A percentile compares a stretch with the other conserved stretches of the same genome.
Evolutionary conservation across 2,888 invertebrate genomes (phyloP).

Genomic region (Branchellion lobata): DNA sequence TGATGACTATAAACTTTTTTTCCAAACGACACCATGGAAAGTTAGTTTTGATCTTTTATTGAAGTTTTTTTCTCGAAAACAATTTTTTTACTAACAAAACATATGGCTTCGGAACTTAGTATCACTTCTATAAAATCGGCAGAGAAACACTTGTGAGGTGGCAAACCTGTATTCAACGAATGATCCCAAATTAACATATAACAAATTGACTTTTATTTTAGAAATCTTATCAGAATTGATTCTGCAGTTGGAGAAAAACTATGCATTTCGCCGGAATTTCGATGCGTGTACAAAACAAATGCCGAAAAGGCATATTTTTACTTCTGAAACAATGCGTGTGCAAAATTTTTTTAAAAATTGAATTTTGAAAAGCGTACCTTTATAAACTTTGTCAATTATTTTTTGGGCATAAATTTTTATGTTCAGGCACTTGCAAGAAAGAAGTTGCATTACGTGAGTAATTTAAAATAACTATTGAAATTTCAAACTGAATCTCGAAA

Average conservation of each 20-base stretch:
- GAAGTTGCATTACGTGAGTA: constrained; percentile 1
- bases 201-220: no score
- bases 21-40: no score
- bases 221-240: neutral
- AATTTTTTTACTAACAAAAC: neutral
- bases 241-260: neutral
- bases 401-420: constrained; percentile 5
- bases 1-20: no score
- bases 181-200: no score
- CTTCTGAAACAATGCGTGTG: no score
- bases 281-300: no score
- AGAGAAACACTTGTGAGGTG: neutral
- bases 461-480: no score
- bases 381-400: neutral
- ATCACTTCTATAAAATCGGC: neutral
- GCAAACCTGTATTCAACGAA: no score
- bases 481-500: no score
- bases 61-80: neutral
- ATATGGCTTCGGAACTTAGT: neutral
- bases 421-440: constrained; percentile 13
- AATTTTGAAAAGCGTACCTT: neutral
- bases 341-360: neutral
- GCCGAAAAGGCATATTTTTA: no score
- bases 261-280: no score
- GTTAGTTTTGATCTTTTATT: neutral